phyloP scores from a whole-genome alignment of 2,888 invertebrate species.

The Crocallis elinguaria region DNA sequence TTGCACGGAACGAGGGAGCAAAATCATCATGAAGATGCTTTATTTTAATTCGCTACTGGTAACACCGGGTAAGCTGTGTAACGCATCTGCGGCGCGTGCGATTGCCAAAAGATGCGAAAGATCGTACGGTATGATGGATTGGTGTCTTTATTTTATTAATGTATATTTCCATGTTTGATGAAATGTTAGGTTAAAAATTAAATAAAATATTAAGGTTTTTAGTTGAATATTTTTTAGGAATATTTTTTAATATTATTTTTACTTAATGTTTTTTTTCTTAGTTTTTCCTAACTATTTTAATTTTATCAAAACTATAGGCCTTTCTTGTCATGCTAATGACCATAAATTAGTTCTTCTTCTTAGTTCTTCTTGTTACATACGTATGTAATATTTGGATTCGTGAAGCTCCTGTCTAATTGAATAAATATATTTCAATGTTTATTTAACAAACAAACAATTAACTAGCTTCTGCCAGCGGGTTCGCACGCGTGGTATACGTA shows the following conservation, averaged over 20 bases:
- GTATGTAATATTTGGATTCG: no score
- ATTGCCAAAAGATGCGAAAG: conserved; percentile 68
- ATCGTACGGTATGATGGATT: conserved; percentile 53
- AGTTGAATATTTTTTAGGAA: not conserved
- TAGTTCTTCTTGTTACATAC: no score
- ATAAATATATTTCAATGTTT: no score
- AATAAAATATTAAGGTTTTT: not conserved
- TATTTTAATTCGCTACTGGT: conserved; percentile 30
- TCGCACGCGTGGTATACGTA: no score
- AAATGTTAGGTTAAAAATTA: not conserved
- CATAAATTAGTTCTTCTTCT: no score
- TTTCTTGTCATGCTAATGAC: no score
- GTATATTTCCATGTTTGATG: conserved; percentile 8
- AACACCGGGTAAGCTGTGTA: conserved; percentile 44
- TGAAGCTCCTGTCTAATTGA: no score
- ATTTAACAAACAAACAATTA: no score
- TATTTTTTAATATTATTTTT: not conserved
- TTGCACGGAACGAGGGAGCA: conserved; percentile 18
- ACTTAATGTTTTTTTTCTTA: no score
- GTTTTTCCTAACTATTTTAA: no score
- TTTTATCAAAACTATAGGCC: no score
- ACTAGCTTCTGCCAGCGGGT: no score
- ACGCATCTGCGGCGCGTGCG: conserved; percentile 71
- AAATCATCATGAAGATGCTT: conserved; percentile 22
- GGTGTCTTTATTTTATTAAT: conserved; percentile 22